Conservation (phyloP, 2,888 invertebrate species). For the Drosophila ezoana region DNA sequence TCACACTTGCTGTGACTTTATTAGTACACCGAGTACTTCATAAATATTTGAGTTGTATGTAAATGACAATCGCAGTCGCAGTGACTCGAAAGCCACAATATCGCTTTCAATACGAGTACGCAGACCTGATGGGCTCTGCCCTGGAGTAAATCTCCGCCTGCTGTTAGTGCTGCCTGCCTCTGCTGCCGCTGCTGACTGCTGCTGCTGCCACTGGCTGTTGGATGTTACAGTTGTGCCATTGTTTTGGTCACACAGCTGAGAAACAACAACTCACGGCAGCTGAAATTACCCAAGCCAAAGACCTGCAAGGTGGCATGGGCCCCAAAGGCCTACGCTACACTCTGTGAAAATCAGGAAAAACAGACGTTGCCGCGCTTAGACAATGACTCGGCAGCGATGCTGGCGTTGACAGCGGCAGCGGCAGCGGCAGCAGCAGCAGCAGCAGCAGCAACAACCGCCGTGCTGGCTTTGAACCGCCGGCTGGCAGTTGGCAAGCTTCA, state of each 20-base stretch:
- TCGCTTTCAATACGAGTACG: constrained; percentile 28
- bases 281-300: constrained; percentile 80
- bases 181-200: constrained; percentile 20
- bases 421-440: constrained; percentile 19
- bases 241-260: constrained; percentile 80
- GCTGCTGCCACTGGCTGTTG: constrained; percentile 13
- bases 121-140: constrained; percentile 51
- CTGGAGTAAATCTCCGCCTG: constrained; percentile 57
- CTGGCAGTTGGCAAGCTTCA: constrained; percentile 63
- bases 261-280: constrained; percentile 68
- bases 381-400: constrained; percentile 65
- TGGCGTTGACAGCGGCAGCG: constrained; percentile 12
- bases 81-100: constrained; percentile 36
- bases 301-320: constrained; percentile 77
- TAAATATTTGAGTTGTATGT: background rate
- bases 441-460: constrained; percentile 15
- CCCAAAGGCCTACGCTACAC: constrained; percentile 56
- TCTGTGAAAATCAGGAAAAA: constrained; percentile 78
- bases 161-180: constrained; percentile 34
- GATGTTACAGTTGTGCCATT: constrained; percentile 70
- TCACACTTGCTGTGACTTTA: too few relatives aligned
- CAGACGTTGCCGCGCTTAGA: constrained; percentile 58
- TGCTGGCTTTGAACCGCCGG: constrained; percentile 63
- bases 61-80: constrained; percentile 24
- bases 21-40: too few relatives aligned